Percentiles rank a stretch among this genome's conserved stretches.
phyloP scores from a whole-genome alignment of 2,113 vertebrate species.

The Perca flavescens region DNA sequence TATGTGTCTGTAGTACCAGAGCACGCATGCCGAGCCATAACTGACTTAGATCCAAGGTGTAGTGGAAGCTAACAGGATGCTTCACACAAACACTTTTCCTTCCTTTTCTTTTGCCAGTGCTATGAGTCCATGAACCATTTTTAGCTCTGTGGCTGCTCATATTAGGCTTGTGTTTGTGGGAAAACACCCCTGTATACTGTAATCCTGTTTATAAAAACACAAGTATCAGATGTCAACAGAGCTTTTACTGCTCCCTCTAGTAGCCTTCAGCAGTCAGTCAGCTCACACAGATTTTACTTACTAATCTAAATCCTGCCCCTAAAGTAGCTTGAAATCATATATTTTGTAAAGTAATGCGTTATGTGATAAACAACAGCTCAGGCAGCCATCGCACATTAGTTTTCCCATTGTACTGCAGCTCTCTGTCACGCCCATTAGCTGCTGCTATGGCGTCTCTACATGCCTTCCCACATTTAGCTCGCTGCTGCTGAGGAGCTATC shows the following conservation, averaged over 20 bases:
- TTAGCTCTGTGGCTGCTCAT: not conserved
- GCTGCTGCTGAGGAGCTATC: slow-evolving; percentile 64
- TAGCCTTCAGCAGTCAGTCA: not conserved
- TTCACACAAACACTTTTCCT: not conserved
- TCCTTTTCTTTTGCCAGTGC: not conserved
- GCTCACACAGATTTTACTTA: not conserved
- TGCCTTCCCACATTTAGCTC: not conserved
- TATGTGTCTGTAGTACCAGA: not conserved
- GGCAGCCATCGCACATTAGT: not conserved
- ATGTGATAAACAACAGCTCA: slow-evolving; percentile 25
- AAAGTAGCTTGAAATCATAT: not conserved
- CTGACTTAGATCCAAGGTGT: not conserved
- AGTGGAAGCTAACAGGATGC: not conserved
- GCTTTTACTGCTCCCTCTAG: not conserved
- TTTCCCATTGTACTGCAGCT: not conserved
- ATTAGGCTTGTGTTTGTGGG: not conserved
- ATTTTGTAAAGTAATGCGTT: not conserved
- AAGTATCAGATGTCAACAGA: not conserved
- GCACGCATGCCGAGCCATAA: not conserved
- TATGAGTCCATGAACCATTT: not conserved
- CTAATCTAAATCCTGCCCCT: not conserved
- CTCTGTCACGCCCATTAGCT: slow-evolving; percentile 9
- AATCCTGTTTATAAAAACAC: not conserved
- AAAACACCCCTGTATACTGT: not conserved
- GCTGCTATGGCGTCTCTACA: not conserved